Evolutionary conservation across 1,140 invertebrate species (phyloP).

Genomic region (Megalonaias nervosa): DNA sequence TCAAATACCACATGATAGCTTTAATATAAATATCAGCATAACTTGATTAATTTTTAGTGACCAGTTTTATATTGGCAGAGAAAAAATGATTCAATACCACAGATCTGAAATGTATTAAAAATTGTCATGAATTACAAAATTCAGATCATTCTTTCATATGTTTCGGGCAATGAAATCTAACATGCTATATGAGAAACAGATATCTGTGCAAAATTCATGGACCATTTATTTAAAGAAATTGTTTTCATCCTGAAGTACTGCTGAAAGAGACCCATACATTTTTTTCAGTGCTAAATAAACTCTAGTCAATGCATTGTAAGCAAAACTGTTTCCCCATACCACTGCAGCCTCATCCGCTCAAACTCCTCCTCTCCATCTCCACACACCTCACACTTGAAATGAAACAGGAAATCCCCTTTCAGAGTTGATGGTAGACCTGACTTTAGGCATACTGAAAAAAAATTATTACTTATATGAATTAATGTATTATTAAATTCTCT

Average conservation of each 20-base stretch:
- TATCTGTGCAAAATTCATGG: background rate
- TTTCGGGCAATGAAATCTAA: too few species aligned
- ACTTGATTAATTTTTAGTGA: too few species aligned
- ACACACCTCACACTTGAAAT: slow-evolving; percentile 80
- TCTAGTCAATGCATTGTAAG: background rate
- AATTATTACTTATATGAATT: background rate
- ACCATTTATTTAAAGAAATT: background rate
- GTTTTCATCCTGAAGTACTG: background rate
- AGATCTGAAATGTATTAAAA: too few species aligned
- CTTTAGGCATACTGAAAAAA: slow-evolving; percentile 63
- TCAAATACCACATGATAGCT: too few species aligned
- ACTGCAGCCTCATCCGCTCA: slow-evolving; percentile 78
- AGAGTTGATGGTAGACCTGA: slow-evolving; percentile 77
- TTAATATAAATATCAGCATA: too few species aligned
- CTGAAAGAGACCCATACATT: background rate
- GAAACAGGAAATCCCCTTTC: slow-evolving; percentile 83
- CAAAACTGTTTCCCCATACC: slow-evolving; percentile 71
- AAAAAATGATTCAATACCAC: too few species aligned
- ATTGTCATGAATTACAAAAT: too few species aligned
- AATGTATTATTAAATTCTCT: background rate
- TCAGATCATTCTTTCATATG: too few species aligned
- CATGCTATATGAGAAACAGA: too few species aligned
- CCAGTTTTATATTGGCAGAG: too few species aligned
- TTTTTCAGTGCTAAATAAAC: background rate
- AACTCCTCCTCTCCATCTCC: slow-evolving; percentile 75